Percentiles rank a stretch among this genome's conserved stretches.
Conservation (phyloP, 2,888 invertebrate species). For the Andrena chrysosceles region DNA sequence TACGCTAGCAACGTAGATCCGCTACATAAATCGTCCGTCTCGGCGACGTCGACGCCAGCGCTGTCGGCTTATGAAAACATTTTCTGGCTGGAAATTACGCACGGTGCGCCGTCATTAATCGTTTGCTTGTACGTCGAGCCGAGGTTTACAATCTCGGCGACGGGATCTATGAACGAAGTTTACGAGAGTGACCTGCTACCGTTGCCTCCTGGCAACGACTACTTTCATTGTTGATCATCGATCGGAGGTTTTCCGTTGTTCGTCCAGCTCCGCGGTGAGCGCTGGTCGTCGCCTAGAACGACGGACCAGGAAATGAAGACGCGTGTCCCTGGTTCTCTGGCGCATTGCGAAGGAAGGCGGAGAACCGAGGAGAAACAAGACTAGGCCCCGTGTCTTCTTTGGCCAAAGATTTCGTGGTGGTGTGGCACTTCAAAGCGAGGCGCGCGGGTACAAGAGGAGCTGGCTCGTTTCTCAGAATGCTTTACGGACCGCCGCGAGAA, state of each 20-base stretch:
- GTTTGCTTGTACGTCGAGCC: background rate
- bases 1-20: conserved; percentile 29
- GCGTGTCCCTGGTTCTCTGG: background rate
- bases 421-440: conserved; percentile 66
- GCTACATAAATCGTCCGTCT: conserved; percentile 52
- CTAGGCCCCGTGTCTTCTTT: conserved; percentile 20
- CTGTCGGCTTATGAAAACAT: conserved; percentile 19
- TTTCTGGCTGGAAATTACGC: conserved; percentile 13
- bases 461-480: conserved; percentile 73
- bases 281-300: background rate
- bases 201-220: background rate
- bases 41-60: conserved; percentile 4
- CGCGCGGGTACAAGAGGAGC: conserved; percentile 31
- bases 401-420: conserved; percentile 28
- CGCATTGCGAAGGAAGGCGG: background rate
- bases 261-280: too few relatives aligned
- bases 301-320: conserved; percentile 2
- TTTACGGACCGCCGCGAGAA: conserved; percentile 62
- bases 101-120: conserved; percentile 22
- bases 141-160: background rate
- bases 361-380: conserved; percentile 9
- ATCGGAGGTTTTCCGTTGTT: background rate
- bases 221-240: too few relatives aligned
- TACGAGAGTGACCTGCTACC: background rate
- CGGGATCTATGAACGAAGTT: background rate